Percentiles rank a stretch among this genome's conserved stretches.
Conservation (phyloP, 1,140 invertebrate species). For the Orchesella cincta region DNA sequence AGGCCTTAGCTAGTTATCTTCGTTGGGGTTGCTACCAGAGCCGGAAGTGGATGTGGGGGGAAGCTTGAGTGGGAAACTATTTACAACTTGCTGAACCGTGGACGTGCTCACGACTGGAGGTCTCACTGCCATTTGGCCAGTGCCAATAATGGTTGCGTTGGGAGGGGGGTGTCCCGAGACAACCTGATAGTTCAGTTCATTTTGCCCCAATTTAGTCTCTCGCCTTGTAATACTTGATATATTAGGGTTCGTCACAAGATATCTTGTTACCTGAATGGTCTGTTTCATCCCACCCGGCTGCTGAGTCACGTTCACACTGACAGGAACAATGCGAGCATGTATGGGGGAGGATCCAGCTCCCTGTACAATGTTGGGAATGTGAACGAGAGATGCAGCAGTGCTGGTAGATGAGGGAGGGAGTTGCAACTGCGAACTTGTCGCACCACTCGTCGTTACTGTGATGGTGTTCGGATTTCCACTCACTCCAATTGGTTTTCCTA, state of each 20-base stretch:
- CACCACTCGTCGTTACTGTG: slow-evolving; percentile 23
- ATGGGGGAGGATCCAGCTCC: neutral
- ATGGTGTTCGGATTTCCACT: slow-evolving; percentile 10
- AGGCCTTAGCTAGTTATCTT: no score
- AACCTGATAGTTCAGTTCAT: slow-evolving; percentile 22
- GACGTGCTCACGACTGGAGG: neutral
- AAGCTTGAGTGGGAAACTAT: neutral
- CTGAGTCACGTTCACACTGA: neutral
- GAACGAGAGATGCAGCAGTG: neutral
- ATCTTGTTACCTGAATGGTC: slow-evolving; percentile 28
- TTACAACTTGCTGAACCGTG: neutral
- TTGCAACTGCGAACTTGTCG: neutral
- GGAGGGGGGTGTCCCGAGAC: slow-evolving; percentile 1
- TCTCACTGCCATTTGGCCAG: neutral
- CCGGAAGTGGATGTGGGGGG: neutral
- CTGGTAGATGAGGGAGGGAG: neutral
- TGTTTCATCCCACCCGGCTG: neutral
- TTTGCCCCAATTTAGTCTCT: no score
- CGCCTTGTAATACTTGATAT: no score
- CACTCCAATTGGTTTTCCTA: slow-evolving; percentile 23
- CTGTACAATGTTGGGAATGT: neutral
- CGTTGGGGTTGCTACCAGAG: neutral
- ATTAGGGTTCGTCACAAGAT: no score
- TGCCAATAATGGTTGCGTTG: neutral
- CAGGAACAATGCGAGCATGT: slow-evolving; percentile 27